Percentiles rank a stretch among this genome's conserved stretches.
Evolutionary conservation across 2,888 invertebrate genomes (phyloP).

Genomic region (Tiliacea aurago): DNA sequence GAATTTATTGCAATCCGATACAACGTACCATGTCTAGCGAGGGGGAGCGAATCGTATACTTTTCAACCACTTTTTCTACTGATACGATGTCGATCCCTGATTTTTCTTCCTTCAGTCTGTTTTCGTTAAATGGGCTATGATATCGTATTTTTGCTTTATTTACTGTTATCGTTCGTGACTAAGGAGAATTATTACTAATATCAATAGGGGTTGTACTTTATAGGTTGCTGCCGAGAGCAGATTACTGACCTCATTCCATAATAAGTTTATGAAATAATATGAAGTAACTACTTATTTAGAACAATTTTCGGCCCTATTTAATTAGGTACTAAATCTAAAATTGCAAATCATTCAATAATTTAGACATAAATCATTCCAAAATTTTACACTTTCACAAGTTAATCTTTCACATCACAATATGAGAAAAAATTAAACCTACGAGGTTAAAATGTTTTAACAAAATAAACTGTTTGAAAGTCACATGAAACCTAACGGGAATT

Average conservation of each 20-base stretch:
- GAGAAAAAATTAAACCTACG: neutral
- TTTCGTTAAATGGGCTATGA: conserved; percentile 42
- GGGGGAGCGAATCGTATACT: conserved; percentile 49
- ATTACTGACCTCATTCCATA: conserved; percentile 28
- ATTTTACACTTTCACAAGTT: neutral
- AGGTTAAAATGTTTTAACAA: conserved; percentile 6
- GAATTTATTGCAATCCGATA: conserved; percentile 88
- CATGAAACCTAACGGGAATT: conserved; percentile 45
- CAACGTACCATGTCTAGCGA: conserved; percentile 59
- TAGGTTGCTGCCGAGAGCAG: conserved; percentile 17
- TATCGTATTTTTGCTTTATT: conserved; percentile 46
- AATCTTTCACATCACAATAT: neutral
- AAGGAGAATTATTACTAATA: conserved; percentile 33
- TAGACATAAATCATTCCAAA: neutral
- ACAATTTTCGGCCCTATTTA: neutral
- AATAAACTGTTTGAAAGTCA: conserved; percentile 24
- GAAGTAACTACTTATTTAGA: neutral
- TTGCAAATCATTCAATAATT: neutral
- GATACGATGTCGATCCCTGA: conserved; percentile 33
- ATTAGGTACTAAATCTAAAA: neutral
- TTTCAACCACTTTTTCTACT: conserved; percentile 51
- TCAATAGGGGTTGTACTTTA: conserved; percentile 41
- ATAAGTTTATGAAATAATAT: neutral
- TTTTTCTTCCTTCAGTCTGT: conserved; percentile 51
- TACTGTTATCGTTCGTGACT: conserved; percentile 53